Evolutionary conservation across 2,888 invertebrate genomes (phyloP).

Genomic region (Sclerodermus sp.): DNA sequence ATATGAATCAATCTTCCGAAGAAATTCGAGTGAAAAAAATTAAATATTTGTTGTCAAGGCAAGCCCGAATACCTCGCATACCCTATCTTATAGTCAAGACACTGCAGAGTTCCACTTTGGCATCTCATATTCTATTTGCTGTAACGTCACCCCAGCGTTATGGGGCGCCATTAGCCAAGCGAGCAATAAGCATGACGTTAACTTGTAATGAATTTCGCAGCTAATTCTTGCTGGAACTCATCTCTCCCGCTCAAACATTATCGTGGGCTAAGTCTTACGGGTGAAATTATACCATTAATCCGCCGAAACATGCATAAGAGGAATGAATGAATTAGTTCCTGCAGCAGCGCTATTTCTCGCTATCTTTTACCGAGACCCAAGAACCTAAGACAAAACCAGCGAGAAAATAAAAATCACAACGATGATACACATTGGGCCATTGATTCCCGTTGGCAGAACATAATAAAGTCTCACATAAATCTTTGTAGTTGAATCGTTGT

Average conservation of each 20-base stretch:
- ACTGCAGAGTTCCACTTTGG: neutral
- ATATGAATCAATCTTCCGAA: no score
- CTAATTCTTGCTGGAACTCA: slow-evolving; percentile 16
- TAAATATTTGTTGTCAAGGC: no score
- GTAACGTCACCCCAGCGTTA: neutral
- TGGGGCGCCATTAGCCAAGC: slow-evolving; percentile 20
- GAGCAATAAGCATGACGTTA: slow-evolving; percentile 25
- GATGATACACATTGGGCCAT: no score
- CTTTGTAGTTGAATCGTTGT: no score
- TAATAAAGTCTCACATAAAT: no score
- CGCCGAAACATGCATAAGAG: slow-evolving; percentile 33
- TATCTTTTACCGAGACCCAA: neutral
- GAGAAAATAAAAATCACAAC: no score
- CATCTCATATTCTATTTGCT: neutral
- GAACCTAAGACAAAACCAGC: no score
- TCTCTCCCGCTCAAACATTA: slow-evolving; percentile 10
- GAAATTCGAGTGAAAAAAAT: no score
- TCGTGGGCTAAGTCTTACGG: slow-evolving; percentile 8
- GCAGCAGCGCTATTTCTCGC: slow-evolving; percentile 6
- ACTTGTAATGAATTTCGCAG: slow-evolving; percentile 31
- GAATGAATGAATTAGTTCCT: slow-evolving; percentile 19
- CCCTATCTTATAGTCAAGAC: neutral
- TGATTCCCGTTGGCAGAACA: no score
- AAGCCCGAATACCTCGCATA: no score
- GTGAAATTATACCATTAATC: slow-evolving; percentile 36